phyloP scores from a whole-genome alignment of 2,888 invertebrate genomes.

The Fragum whitleyi region DNA sequence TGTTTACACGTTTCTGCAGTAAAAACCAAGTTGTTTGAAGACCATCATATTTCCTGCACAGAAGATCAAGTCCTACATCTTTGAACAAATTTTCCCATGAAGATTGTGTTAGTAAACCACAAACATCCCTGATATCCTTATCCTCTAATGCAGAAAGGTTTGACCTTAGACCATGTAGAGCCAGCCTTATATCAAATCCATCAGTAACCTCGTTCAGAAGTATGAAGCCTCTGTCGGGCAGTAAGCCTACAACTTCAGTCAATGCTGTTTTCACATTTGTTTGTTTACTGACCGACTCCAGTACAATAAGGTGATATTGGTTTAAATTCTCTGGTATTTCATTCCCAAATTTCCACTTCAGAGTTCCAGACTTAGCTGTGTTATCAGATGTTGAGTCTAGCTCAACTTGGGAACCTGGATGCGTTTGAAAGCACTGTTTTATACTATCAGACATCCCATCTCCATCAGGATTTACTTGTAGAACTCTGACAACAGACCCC shows the following conservation, averaged over 20 bases:
- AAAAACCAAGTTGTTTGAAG: constrained; percentile 87
- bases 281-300: constrained; percentile 59
- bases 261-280: constrained; percentile 51
- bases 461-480: constrained; percentile 87
- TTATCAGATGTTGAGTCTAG: constrained; percentile 88
- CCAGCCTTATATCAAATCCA: constrained; percentile 75
- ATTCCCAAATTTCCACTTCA: constrained; percentile 88
- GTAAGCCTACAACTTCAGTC: constrained; percentile 38
- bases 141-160: constrained; percentile 17
- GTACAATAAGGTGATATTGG: constrained; percentile 78
- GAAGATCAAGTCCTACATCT: constrained; percentile 86
- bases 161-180: constrained; percentile 67
- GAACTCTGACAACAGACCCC: constrained; percentile 90
- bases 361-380: constrained; percentile 86
- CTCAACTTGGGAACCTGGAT: constrained; percentile 89
- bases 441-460: constrained; percentile 62
- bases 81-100: constrained; percentile 72
- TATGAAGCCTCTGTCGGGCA: constrained; percentile 87
- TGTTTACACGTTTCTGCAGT: constrained; percentile 87
- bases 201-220: constrained; percentile 85
- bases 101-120: constrained; percentile 65
- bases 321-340: constrained; percentile 83
- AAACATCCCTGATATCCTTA: constrained; percentile 50
- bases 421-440: constrained; percentile 86
- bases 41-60: constrained; percentile 89